Evolutionary conservation across 2,888 invertebrate genomes (phyloP).

Genomic region (Caenorhabditis japonica): DNA sequence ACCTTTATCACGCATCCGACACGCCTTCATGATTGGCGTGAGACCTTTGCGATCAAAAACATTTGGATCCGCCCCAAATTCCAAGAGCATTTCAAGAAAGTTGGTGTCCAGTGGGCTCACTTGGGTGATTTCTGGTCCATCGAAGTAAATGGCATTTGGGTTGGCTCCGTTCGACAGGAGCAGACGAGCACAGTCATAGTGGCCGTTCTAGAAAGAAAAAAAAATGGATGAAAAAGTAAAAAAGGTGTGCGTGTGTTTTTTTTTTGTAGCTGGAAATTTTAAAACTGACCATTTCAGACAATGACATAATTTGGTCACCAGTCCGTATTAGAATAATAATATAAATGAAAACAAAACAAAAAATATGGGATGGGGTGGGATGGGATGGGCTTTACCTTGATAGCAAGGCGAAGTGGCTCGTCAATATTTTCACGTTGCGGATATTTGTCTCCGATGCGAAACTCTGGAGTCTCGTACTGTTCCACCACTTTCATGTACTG

Average conservation of each 20-base stretch:
- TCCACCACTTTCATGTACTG: slow-evolving; percentile 67
- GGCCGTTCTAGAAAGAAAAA: slow-evolving; percentile 65
- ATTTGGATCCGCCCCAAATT: slow-evolving; percentile 90
- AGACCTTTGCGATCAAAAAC: slow-evolving; percentile 88
- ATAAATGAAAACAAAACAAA: slow-evolving; percentile 2
- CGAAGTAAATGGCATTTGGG: slow-evolving; percentile 85
- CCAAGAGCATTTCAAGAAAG: slow-evolving; percentile 86
- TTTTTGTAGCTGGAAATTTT: neutral
- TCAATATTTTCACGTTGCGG: slow-evolving; percentile 80
- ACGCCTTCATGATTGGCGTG: slow-evolving; percentile 92
- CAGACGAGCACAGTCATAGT: slow-evolving; percentile 81
- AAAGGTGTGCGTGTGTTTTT: too few species aligned
- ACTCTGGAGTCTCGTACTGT: slow-evolving; percentile 63
- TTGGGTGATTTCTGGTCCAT: slow-evolving; percentile 85
- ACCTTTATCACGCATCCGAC: slow-evolving; percentile 84
- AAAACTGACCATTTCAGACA: neutral
- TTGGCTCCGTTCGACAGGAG: slow-evolving; percentile 89
- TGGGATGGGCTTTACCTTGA: slow-evolving; percentile 80
- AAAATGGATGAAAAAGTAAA: neutral
- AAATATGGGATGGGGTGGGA: slow-evolving; percentile 79
- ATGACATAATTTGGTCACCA: slow-evolving; percentile 1
- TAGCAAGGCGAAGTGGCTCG: slow-evolving; percentile 89
- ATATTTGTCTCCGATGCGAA: slow-evolving; percentile 62
- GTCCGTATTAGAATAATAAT: slow-evolving; percentile 2
- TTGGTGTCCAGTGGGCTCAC: slow-evolving; percentile 83